Evolutionary conservation across 2,797 vertebrate genomes (phyloP).

Genomic region (Sebastes aleutianus): DNA sequence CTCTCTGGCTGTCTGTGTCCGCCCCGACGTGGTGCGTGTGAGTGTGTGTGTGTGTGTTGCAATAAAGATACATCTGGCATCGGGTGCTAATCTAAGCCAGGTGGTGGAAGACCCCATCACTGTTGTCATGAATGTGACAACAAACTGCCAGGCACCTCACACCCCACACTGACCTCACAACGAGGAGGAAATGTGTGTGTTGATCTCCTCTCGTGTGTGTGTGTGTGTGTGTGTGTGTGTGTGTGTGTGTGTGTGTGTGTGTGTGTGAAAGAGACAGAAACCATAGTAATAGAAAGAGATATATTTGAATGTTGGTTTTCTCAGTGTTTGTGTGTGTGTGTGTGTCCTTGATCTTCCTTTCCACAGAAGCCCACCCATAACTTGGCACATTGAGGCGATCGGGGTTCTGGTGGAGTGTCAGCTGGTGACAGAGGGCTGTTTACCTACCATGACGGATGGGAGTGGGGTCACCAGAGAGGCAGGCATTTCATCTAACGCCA

Average conservation of each 20-base stretch:
- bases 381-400: constrained; percentile 33
- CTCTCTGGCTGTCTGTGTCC: not conserved
- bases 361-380: constrained; percentile 62
- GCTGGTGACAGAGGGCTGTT: constrained; percentile 79
- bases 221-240: not conserved
- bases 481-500: constrained; percentile 60
- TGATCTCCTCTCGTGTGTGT: not conserved
- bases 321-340: not conserved
- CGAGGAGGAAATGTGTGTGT: constrained; percentile 45
- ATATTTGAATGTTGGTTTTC: not conserved
- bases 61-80: constrained; percentile 55
- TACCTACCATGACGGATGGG: constrained; percentile 80
- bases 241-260: not conserved
- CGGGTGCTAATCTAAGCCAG: constrained; percentile 65
- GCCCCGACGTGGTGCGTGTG: not conserved
- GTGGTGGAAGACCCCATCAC: constrained; percentile 60
- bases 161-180: constrained; percentile 51
- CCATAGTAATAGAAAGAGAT: not conserved
- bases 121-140: constrained; percentile 67
- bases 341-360: constrained; percentile 28
- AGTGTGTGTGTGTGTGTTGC: constrained; percentile 19
- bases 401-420: constrained; percentile 68
- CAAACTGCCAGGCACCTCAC: constrained; percentile 69
- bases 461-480: constrained; percentile 77
- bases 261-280: not conserved